Conservation (phyloP, 2,113 vertebrate genomes). For the Psittacus erithacus region DNA sequence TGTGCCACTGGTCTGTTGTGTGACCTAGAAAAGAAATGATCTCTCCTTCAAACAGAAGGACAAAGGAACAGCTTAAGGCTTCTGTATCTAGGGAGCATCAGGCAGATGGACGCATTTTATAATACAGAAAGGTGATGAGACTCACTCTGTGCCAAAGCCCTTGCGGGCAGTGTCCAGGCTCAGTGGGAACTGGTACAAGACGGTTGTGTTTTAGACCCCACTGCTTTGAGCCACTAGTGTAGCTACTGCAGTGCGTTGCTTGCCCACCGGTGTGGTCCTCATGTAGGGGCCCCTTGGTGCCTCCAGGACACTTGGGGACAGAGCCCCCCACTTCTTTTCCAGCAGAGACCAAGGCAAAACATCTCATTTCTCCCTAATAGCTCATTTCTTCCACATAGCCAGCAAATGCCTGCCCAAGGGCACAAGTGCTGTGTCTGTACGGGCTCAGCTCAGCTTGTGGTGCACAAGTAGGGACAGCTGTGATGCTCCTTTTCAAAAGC, state of each 20-base stretch:
- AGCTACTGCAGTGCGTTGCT: background rate
- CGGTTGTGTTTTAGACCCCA: background rate
- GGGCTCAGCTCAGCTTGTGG: background rate
- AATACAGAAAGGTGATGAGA: background rate
- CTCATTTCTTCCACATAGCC: background rate
- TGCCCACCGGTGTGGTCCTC: fast-evolving
- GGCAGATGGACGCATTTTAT: constrained; percentile 3
- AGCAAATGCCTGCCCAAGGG: fast-evolving
- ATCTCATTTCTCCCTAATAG: background rate
- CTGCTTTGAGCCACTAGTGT: background rate
- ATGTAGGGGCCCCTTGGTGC: background rate
- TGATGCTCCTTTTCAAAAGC: background rate
- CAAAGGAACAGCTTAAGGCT: constrained; percentile 37
- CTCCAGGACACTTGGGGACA: background rate
- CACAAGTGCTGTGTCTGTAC: fast-evolving
- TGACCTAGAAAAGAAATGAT: constrained; percentile 51
- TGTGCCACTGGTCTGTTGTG: background rate
- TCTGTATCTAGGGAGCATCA: background rate
- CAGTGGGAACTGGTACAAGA: background rate
- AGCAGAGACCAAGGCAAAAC: background rate
- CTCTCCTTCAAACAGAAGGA: background rate
- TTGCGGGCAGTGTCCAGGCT: background rate
- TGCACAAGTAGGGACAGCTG: background rate
- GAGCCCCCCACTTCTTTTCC: background rate
- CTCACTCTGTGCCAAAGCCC: background rate